A percentile compares a stretch with the other conserved stretches of the same genome.
Conservation (phyloP, 2,888 invertebrate species). For the Dryomyza anilis region DNA sequence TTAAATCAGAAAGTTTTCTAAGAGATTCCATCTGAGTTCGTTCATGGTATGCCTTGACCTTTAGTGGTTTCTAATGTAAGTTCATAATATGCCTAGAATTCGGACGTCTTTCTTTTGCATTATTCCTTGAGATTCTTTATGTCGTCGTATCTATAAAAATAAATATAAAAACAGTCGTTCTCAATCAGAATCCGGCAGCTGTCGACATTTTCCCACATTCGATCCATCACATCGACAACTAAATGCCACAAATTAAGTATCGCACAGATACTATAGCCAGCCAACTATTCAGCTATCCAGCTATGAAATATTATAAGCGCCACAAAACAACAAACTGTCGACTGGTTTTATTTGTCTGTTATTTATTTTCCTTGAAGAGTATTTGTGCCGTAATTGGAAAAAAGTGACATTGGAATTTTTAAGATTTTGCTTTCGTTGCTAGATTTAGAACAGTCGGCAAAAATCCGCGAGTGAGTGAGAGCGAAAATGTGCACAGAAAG, state of each 20-base stretch:
- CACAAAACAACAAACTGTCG: neutral
- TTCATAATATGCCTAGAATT: too few relatives aligned
- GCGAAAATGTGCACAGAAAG: neutral
- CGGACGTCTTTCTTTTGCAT: too few relatives aligned
- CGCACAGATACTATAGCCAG: neutral
- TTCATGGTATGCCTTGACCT: too few relatives aligned
- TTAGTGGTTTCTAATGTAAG: too few relatives aligned
- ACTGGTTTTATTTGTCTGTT: slow-evolving; percentile 9
- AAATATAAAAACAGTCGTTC: too few relatives aligned
- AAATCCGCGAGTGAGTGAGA: neutral
- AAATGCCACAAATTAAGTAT: slow-evolving; percentile 19
- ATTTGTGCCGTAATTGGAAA: neutral
- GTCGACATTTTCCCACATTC: slow-evolving; percentile 12
- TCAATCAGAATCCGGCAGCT: slow-evolving; percentile 19
- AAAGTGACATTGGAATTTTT: slow-evolving; percentile 22
- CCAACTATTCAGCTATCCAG: neutral
- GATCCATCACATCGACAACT: slow-evolving; percentile 21
- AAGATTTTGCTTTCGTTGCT: slow-evolving; percentile 20
- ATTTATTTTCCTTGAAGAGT: slow-evolving; percentile 7
- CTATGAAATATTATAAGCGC: neutral
- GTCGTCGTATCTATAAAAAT: too few relatives aligned
- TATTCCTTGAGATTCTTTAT: too few relatives aligned
- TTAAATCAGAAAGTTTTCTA: too few relatives aligned
- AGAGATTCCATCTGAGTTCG: too few relatives aligned
- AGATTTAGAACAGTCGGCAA: slow-evolving; percentile 8